These are phyloP conservation scores for Epinotia ramella DNA, from an alignment of 2,888 invertebrate genomes.

Conservation along the genomic window DNA sequence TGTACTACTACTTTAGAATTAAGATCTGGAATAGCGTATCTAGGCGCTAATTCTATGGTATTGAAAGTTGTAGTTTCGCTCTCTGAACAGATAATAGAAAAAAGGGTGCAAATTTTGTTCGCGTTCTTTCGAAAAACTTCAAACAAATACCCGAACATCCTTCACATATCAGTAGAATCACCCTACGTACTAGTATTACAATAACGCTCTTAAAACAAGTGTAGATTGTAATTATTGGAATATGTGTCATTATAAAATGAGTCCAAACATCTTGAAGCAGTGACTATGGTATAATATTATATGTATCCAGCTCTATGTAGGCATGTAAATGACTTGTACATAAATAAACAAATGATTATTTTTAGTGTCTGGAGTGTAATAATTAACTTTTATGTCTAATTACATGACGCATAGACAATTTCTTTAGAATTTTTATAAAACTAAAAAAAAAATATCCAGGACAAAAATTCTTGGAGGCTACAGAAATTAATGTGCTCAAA, in stretches of 20 bases:
- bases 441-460: not conserved
- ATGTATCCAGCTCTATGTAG: conserved; percentile 21
- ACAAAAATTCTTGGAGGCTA: not conserved
- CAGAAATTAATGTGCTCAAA: conserved; percentile 17
- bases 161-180: conserved; percentile 21
- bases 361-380: not conserved
- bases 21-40: no score
- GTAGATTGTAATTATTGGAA: conserved; percentile 18
- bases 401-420: not conserved
- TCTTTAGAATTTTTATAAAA: not conserved
- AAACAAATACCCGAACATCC: not conserved
- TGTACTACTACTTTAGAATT: no score
- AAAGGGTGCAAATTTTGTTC: no score
- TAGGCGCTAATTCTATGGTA: no score
- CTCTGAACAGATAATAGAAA: no score
- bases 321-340: not conserved
- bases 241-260: conserved; percentile 20
- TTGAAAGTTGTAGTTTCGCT: no score
- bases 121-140: not conserved
- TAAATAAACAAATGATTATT: not conserved
- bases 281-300: not conserved
- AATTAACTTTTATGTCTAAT: not conserved
- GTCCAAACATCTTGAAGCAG: conserved; percentile 7
- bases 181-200: conserved; percentile 9
- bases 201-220: not conserved